Percentiles rank a stretch among this genome's conserved stretches.
Conservation (phyloP, 2,888 invertebrate genomes). For the Amphipoea lucens region DNA sequence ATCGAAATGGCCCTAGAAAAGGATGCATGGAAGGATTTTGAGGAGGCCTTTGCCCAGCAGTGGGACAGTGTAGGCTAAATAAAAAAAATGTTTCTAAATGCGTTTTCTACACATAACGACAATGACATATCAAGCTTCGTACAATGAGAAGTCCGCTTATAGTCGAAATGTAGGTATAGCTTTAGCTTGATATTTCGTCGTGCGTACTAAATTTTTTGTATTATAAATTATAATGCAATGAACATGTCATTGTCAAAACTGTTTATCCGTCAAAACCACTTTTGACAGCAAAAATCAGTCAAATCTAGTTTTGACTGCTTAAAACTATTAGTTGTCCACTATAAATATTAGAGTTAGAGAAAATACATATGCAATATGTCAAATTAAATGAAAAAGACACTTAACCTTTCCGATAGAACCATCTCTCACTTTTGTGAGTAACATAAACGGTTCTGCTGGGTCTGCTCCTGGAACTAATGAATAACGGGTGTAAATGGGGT, state of each 20-base stretch:
- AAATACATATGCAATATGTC: background rate
- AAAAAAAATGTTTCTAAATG: background rate
- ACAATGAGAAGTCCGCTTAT: too few relatives aligned
- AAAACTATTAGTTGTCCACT: background rate
- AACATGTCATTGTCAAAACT: background rate
- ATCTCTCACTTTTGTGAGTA: conserved; percentile 84
- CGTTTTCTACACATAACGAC: background rate
- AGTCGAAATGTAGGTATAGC: too few relatives aligned
- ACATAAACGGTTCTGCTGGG: conserved; percentile 80
- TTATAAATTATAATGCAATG: background rate
- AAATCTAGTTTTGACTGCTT: background rate
- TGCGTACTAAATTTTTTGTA: too few relatives aligned
- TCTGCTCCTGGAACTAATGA: conserved; percentile 83
- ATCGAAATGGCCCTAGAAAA: background rate
- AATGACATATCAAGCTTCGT: too few relatives aligned
- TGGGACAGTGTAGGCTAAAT: too few relatives aligned
- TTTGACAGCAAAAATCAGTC: background rate
- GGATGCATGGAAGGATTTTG: background rate
- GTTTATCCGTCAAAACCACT: background rate
- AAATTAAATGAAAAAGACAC: background rate
- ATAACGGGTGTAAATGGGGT: background rate
- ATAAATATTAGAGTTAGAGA: background rate
- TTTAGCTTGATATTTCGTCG: background rate
- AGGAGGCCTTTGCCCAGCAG: background rate
- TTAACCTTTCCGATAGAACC: conserved; percentile 83